phyloP scores from a whole-genome alignment of 1,140 invertebrate genomes.

The Tenebrio molitor region DNA sequence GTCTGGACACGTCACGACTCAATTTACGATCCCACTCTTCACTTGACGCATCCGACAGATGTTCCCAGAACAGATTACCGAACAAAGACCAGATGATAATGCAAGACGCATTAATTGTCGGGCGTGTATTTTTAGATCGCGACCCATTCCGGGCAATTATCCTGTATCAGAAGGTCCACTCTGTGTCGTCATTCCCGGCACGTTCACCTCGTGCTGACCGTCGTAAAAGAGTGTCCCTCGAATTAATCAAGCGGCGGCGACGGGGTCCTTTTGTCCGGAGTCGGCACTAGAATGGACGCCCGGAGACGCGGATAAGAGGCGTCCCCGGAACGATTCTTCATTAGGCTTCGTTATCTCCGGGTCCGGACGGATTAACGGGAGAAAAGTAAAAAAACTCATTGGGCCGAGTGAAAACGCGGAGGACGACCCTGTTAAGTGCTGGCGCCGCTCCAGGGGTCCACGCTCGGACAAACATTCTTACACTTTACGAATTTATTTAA shows the following conservation, averaged over 20 bases:
- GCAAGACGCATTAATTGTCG: too few relatives aligned
- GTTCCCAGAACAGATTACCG: too few relatives aligned
- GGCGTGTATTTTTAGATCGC: too few relatives aligned
- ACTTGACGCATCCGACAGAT: too few relatives aligned
- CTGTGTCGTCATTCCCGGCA: background rate
- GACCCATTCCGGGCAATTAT: background rate
- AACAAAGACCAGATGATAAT: too few relatives aligned
- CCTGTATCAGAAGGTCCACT: slow-evolving; percentile 8
- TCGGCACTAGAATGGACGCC: background rate
- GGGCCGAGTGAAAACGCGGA: too few relatives aligned
- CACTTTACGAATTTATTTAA: too few relatives aligned
- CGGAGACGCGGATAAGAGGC: background rate
- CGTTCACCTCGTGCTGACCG: slow-evolving; percentile 15
- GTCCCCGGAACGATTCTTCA: slow-evolving; percentile 18
- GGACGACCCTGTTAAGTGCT: too few relatives aligned
- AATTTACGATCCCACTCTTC: too few relatives aligned
- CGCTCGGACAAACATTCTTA: too few relatives aligned
- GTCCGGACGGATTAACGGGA: background rate
- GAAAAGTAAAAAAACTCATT: background rate
- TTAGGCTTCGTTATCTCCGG: slow-evolving; percentile 20
- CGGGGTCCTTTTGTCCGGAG: background rate
- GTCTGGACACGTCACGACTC: too few relatives aligned
- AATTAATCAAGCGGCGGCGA: slow-evolving; percentile 15
- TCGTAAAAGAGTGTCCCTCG: background rate
- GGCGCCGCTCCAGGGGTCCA: too few relatives aligned